These are phyloP conservation scores for Cuniculus paca DNA, from an alignment of 2,797 vertebrate species.

Conservation along the genomic window DNA sequence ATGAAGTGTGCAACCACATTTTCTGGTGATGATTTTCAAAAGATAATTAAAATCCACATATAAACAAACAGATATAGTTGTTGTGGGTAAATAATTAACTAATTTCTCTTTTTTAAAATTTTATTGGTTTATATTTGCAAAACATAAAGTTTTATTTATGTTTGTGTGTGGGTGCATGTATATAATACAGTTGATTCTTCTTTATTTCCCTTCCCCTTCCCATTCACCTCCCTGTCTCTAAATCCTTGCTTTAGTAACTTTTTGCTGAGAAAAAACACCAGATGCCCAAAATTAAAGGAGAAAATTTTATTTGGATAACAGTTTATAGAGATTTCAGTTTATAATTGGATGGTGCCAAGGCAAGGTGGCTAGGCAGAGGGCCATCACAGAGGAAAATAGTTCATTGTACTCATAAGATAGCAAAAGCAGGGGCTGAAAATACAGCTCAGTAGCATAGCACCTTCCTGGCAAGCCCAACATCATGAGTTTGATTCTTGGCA, in stretches of 20 bases:
- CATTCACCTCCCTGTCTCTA: not conserved
- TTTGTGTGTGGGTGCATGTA: not conserved
- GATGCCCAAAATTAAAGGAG: not conserved
- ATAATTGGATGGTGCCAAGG: no score
- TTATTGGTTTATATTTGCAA: not conserved
- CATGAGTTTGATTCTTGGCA: no score
- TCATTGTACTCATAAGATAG: not conserved
- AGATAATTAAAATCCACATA: not conserved
- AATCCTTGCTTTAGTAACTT: not conserved
- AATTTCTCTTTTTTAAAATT: not conserved
- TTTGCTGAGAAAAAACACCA: not conserved
- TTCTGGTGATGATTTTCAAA: conserved; percentile 4
- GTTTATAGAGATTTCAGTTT: no score
- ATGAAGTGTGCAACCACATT: not conserved
- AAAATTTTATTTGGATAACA: not conserved
- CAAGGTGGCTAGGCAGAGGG: not conserved
- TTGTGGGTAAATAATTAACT: not conserved
- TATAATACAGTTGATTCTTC: not conserved
- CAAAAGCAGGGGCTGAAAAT: no score
- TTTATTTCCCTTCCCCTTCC: not conserved
- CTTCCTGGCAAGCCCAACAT: no score
- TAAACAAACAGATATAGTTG: not conserved
- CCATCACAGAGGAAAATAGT: not conserved
- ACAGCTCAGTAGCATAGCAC: no score
- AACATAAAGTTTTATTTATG: not conserved